Percentiles rank a stretch among this genome's conserved stretches.
phyloP scores from a whole-genome alignment of 2,113 vertebrate species.

The Cichladusa arquata region DNA sequence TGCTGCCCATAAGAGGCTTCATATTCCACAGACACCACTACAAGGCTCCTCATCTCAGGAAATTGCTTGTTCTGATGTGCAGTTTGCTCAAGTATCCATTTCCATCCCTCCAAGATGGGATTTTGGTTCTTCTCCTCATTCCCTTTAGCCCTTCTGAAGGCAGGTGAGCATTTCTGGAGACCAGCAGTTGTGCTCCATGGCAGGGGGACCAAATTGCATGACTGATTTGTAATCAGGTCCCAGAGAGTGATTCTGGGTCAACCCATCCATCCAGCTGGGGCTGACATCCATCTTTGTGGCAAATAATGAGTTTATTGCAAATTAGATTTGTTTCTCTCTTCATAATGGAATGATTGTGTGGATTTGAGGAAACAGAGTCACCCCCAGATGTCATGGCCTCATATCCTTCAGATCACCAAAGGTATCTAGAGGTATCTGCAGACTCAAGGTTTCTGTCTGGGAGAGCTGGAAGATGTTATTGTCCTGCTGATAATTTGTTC shows the following conservation, averaged over 20 bases:
- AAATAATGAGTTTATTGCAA: background rate
- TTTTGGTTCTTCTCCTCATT: background rate
- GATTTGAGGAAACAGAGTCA: background rate
- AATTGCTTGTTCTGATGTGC: background rate
- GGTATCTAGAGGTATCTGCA: background rate
- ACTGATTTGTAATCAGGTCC: background rate
- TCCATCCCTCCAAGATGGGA: background rate
- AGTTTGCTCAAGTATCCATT: accelerated
- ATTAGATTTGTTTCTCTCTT: background rate
- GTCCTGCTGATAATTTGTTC: background rate
- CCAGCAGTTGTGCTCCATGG: background rate
- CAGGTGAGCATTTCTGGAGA: background rate
- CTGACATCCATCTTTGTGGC: background rate
- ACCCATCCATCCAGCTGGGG: background rate
- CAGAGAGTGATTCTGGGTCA: background rate
- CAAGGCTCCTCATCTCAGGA: background rate
- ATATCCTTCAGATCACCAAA: accelerated
- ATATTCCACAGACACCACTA: background rate
- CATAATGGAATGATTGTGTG: background rate
- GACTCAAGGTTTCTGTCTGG: background rate
- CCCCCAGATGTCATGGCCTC: background rate
- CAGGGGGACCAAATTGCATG: background rate
- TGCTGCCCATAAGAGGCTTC: background rate
- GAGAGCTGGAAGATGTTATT: background rate
- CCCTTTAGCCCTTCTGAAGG: background rate